Evolutionary conservation across 2,113 vertebrate genomes (phyloP).

Genomic region (Raja brachyura): DNA sequence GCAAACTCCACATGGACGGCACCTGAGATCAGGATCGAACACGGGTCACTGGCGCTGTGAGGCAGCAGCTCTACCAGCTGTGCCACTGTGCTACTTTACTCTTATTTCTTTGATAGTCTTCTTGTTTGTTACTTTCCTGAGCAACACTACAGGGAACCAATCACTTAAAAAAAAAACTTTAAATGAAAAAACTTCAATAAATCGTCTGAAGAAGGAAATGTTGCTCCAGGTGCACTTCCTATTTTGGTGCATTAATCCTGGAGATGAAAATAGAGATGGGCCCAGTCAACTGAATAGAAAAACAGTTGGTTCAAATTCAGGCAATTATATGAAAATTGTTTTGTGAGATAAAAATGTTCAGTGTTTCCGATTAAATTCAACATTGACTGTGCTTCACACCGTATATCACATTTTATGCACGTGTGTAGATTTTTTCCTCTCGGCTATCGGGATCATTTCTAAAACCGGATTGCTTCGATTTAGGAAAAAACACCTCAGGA

Average conservation of each 20-base stretch:
- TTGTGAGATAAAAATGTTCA: neutral
- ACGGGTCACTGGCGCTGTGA: no score
- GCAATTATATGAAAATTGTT: slow-evolving; percentile 11
- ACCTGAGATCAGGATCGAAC: no score
- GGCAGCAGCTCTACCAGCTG: no score
- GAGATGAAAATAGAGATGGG: neutral
- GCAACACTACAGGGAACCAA: neutral
- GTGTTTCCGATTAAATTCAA: neutral
- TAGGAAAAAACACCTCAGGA: neutral
- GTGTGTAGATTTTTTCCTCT: neutral
- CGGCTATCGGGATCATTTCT: neutral
- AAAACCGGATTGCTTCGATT: neutral
- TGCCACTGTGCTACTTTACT: no score
- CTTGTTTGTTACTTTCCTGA: neutral
- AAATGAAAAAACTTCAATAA: neutral
- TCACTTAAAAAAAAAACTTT: neutral
- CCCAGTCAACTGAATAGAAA: slow-evolving; percentile 6
- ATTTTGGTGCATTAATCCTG: neutral
- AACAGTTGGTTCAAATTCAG: neutral
- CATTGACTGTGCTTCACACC: neutral
- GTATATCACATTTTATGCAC: neutral
- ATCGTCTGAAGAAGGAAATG: neutral
- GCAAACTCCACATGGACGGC: no score
- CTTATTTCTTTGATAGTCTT: no score
- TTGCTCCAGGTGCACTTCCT: neutral